phyloP scores from a whole-genome alignment of 2,797 vertebrate species.

The Graptemys geographica region DNA sequence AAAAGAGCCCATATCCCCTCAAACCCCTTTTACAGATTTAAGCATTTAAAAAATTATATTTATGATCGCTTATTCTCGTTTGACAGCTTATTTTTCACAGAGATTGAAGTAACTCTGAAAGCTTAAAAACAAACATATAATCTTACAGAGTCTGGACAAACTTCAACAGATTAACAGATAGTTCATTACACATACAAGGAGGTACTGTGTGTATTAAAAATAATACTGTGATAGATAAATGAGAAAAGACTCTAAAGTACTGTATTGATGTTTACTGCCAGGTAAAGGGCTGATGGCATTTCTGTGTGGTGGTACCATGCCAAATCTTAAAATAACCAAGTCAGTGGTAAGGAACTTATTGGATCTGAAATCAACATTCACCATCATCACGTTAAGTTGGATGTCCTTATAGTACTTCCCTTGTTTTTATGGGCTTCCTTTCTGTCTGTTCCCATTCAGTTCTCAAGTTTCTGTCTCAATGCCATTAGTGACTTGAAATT shows the following conservation, averaged over 20 bases:
- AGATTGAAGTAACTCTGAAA: slow-evolving; percentile 23
- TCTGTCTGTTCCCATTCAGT: slow-evolving; percentile 59
- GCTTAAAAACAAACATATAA: slow-evolving; percentile 8
- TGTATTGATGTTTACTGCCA: neutral
- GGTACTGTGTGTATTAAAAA: slow-evolving; percentile 19
- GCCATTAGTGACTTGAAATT: neutral
- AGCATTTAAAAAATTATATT: neutral
- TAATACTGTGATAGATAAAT: neutral
- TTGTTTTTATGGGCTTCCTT: slow-evolving; percentile 58
- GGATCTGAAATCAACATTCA: slow-evolving; percentile 62
- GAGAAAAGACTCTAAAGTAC: neutral
- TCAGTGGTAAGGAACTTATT: slow-evolving; percentile 51
- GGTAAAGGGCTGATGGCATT: neutral
- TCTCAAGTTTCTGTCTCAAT: slow-evolving; percentile 62
- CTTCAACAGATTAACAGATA: neutral
- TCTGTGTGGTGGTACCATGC: neutral
- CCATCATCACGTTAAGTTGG: slow-evolving; percentile 54
- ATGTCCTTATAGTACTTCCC: slow-evolving; percentile 60
- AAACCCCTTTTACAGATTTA: neutral
- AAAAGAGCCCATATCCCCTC: neutral
- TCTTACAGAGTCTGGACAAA: slow-evolving; percentile 22
- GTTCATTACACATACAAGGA: neutral
- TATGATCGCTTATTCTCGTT: neutral
- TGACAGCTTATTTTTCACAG: slow-evolving; percentile 10
- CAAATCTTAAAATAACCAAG: slow-evolving; percentile 34